Base-by-base conservation (phyloP, 2,888 invertebrate species). In the Drosophila mimetica region DNA sequence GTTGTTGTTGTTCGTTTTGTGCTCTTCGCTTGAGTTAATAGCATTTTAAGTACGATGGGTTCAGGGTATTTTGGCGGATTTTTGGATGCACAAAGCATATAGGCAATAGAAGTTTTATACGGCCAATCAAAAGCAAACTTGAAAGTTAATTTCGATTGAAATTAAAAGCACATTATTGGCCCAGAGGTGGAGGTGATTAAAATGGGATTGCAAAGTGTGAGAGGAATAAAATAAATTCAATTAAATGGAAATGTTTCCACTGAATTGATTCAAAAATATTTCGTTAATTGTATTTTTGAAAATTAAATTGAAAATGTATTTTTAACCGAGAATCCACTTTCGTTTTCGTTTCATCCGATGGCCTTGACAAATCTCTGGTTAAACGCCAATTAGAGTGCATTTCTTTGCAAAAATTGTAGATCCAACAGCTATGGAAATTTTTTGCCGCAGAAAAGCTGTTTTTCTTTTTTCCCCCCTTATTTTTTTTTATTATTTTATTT, bases 41-140 rank as follows among this genome's bases (percentile, higher is more conserved):
- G 84, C 87, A 87, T 87, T 84, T 87, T 84, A 87, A 84, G 84
- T 87, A 87, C 77, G 82, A 22, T n/a, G 20, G 34, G 50, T 22
- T 37, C 13, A 9, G 37, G n/a, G 13, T 22, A 28, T 52, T 28
- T 28, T 25, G 20, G 22, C 14, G 32, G 32, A 34, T n/a, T 46
- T 20, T 20, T 44, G 25, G 18, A 37, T 42, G 37, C 48, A 50
- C 71, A 71, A 48, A 37, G 53, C 63, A 63, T 54, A 55, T 54
- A 54, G 61, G 61, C 61, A 64, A 71, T 64, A 55, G 34, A 57
- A 55, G n/a, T 70, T 51, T 32, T 36, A 51, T 36, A 36, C 5
- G 42, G 60, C 58, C 34, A 57, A 67, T 57, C 67, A 55, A 65
- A 16, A 41, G 18, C 36, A 32, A 66, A 41, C 54, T 55, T 39